Evolutionary conservation across 1,140 invertebrate genomes (phyloP), one percentile per base, ranked within the genome.

Genomic region (Trissolcus basalis): DNA sequence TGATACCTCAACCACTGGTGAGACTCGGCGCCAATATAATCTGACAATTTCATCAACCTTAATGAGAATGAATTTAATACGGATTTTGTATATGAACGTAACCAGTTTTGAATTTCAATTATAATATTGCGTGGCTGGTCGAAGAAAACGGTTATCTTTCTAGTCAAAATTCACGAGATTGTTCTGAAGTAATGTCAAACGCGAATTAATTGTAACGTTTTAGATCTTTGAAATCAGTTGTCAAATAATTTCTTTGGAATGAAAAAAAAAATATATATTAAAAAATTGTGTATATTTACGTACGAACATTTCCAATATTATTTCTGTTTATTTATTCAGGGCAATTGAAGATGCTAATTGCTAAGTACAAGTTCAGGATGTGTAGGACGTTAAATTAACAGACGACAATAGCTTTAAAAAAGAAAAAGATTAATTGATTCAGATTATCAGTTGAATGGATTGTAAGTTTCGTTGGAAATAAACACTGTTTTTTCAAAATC

Each of bases 1-100:
- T 88, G 41, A 83, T 87, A 86, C 86, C 87, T 74, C 86, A 86
- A 77, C 81, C 86, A 80, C 67, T 88, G 86, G 87, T 88, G 69
- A 85, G 83, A 80, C 64, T 71, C n/a, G 56, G 51, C 56, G n/a
- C 53, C 19, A 72, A 64, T 58, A 10, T 71, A 58, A 63, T 51
- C 47, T 63, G 32, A 71, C 8, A 32, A 67, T 60, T 60, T 43
- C 39, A 53, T 12, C 27, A 45, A 55, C 1, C 6, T 9, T 11
- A 44, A 15, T 9, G n/a, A 3, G 36, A 39, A 39, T n/a, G n/a
- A 39, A 39, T 9, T n/a, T n/a, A n/a, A n/a, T n/a, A n/a, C n/a
- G n/a, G n/a, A n/a, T n/a, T n/a, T n/a, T n/a, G n/a, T n/a, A n/a
- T n/a, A n/a, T n/a, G n/a, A n/a, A n/a, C n/a, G n/a, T n/a, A n/a